A percentile compares a stretch with the other conserved stretches of the same genome.
These are phyloP conservation scores for Motacilla tschutschensis DNA, from an alignment of 2,113 vertebrate species.

Conservation along the genomic window DNA sequence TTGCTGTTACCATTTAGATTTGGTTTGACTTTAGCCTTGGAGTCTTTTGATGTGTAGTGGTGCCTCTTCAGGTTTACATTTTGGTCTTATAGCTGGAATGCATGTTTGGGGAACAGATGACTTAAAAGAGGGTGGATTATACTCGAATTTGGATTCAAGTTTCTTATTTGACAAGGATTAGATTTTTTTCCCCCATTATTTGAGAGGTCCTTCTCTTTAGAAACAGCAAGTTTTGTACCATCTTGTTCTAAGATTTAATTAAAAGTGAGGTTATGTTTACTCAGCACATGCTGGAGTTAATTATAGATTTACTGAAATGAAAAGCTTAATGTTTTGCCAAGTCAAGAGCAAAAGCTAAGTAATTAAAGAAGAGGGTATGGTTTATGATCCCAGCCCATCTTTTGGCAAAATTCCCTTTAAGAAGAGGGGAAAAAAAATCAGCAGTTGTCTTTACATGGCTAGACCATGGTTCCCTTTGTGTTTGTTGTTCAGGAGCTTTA, in stretches of 20 bases:
- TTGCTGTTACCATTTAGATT: not conserved
- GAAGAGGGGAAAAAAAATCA: not conserved
- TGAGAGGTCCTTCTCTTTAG: constrained; percentile 32
- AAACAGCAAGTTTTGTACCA: constrained; percentile 51
- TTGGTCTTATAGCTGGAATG: not conserved
- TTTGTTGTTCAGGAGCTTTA: not conserved
- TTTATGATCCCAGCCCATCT: constrained; percentile 51
- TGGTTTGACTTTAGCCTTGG: not conserved
- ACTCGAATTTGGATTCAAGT: not conserved
- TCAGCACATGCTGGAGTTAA: constrained; percentile 66
- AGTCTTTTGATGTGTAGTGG: not conserved
- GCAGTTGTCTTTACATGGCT: not conserved
- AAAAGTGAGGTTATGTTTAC: constrained; percentile 66
- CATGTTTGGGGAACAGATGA: not conserved
- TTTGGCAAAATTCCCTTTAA: constrained; percentile 28
- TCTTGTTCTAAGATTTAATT: constrained; percentile 65
- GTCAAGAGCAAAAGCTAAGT: constrained; percentile 61
- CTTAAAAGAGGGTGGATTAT: not conserved
- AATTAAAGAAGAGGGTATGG: constrained; percentile 65
- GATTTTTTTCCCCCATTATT: not conserved
- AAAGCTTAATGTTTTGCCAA: constrained; percentile 72
- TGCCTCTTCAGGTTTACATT: not conserved
- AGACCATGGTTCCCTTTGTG: not conserved
- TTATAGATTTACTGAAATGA: constrained; percentile 65
- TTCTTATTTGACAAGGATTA: constrained; percentile 12